Conservation (phyloP, 2,113 vertebrate genomes). For the Butorides virescens region DNA sequence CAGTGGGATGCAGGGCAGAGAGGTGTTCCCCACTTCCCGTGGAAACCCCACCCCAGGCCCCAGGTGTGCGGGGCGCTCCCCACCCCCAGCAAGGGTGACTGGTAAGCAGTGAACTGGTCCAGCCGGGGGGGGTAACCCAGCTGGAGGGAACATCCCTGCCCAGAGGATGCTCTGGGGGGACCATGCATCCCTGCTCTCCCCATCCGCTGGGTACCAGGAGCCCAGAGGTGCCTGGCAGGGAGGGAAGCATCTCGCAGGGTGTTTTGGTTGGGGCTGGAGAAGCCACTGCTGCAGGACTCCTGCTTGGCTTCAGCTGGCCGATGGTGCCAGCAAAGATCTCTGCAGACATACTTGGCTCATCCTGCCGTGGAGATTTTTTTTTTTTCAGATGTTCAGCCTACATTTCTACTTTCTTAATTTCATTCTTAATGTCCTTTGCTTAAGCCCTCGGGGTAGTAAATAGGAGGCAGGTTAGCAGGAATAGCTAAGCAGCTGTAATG, state of each 20-base stretch:
- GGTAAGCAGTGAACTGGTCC: background rate
- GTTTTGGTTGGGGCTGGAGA: background rate
- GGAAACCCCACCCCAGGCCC: background rate
- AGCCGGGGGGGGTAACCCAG: background rate
- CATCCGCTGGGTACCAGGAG: fast-evolving
- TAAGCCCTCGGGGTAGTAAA: conserved; percentile 41
- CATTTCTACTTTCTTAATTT: conserved; percentile 47
- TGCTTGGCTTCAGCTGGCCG: background rate
- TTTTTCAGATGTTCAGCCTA: conserved; percentile 16
- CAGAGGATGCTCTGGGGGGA: background rate
- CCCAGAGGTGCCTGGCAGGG: background rate
- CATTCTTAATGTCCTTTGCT: conserved; percentile 43
- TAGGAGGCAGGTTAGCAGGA: conserved; percentile 44
- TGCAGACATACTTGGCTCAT: background rate
- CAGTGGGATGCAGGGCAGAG: background rate
- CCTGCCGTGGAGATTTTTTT: conserved; percentile 8
- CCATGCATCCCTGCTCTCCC: fast-evolving
- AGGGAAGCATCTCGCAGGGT: background rate
- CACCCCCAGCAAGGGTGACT: fast-evolving
- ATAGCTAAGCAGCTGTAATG: conserved; percentile 46
- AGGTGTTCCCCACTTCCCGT: background rate
- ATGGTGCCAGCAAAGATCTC: background rate
- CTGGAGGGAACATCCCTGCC: background rate
- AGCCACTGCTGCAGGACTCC: background rate
- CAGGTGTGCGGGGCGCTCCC: background rate